These are phyloP conservation scores for Vulpes vulpes DNA, from an alignment of 2,113 vertebrate species.

Conservation along the genomic window DNA sequence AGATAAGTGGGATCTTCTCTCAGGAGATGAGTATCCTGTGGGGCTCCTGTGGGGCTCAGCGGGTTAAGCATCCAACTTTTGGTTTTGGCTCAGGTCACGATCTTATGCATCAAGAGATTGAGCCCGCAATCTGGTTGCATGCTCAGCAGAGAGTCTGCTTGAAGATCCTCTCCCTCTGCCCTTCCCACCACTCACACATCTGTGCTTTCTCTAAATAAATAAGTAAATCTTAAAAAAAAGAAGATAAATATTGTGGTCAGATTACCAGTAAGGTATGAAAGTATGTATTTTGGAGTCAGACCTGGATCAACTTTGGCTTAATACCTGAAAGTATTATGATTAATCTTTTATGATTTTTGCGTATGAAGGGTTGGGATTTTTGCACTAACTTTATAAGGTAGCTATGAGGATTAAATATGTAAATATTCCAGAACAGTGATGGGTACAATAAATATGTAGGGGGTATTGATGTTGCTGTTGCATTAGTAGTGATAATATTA, in stretches of 20 bases:
- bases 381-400: background rate
- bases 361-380: background rate
- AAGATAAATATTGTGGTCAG: background rate
- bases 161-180: too few relatives aligned
- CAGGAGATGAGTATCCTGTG: background rate
- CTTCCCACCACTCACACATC: too few relatives aligned
- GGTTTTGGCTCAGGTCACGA: background rate
- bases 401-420: background rate
- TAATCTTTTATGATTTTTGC: constrained; percentile 7
- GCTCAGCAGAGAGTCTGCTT: too few relatives aligned
- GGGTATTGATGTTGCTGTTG: background rate
- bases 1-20: background rate
- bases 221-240: too few relatives aligned
- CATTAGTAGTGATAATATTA: background rate
- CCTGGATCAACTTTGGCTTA: background rate
- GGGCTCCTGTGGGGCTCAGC: background rate
- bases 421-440: background rate
- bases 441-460: background rate
- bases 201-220: too few relatives aligned
- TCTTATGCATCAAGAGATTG: background rate
- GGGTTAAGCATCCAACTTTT: background rate
- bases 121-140: background rate
- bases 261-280: background rate
- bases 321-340: background rate
- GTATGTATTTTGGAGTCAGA: background rate